phyloP scores from a whole-genome alignment of 2,888 invertebrate genomes.

The Sinohyriopsis cumingii region DNA sequence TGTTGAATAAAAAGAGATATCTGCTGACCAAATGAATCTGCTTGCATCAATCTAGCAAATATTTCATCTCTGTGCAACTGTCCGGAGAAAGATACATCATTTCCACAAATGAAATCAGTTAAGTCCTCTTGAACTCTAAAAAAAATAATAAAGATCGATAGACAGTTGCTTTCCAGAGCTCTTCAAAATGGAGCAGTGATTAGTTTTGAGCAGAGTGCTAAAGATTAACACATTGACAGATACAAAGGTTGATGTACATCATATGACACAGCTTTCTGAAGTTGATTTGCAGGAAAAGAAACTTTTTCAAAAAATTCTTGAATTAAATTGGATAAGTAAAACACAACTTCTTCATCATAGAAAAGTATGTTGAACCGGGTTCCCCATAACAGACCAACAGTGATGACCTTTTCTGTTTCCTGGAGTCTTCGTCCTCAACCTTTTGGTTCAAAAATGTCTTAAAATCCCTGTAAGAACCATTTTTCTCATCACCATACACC shows the following conservation, averaged over 20 bases:
- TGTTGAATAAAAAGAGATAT: constrained; percentile 14
- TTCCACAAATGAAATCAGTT: no score
- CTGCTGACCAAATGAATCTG: no score
- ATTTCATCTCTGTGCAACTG: no score
- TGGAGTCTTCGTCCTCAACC: not conserved
- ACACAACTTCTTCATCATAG: constrained; percentile 9
- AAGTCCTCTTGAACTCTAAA: no score
- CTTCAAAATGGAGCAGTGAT: constrained; percentile 27
- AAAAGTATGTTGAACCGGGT: constrained; percentile 6
- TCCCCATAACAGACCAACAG: constrained; percentile 3
- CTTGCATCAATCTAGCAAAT: no score
- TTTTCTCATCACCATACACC: constrained; percentile 19
- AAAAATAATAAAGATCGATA: no score
- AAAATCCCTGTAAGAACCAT: no score
- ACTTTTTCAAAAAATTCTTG: constrained; percentile 7
- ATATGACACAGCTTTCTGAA: constrained; percentile 11
- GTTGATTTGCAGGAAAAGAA: not conserved
- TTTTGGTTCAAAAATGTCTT: no score
- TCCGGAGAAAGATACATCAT: no score
- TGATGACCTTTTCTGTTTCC: no score
- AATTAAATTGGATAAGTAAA: not conserved
- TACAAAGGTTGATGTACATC: constrained; percentile 10
- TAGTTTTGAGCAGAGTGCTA: constrained; percentile 23
- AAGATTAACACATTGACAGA: constrained; percentile 4
- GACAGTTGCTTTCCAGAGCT: no score